These are phyloP conservation scores for Bergia sp. DNA, from an alignment of 92 coral and sea anemone genomes.

Conservation along the genomic window DNA sequence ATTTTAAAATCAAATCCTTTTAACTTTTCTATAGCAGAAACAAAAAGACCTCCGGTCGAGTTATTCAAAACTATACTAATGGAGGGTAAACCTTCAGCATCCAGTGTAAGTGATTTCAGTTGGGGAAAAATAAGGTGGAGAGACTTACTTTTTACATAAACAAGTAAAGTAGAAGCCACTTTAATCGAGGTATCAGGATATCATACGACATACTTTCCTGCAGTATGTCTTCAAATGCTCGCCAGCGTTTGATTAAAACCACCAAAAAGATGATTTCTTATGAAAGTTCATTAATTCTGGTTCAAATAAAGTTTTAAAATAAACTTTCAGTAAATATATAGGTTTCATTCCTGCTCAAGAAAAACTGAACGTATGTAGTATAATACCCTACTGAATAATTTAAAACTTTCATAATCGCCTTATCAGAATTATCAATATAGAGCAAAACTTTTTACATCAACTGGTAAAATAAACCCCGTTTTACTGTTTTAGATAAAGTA, in stretches of 20 bases:
- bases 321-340: not conserved
- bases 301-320: not conserved
- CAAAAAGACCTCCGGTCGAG: no score
- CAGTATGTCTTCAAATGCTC: no score
- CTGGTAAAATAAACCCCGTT: not conserved
- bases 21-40: no score
- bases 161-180: not conserved
- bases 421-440: not conserved
- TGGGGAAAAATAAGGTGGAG: not conserved
- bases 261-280: no score
- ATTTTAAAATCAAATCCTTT: no score
- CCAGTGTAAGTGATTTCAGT: not conserved
- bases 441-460: not conserved
- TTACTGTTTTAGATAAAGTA: not conserved
- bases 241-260: no score
- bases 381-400: no score
- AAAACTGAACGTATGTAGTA: no score
- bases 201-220: no score
- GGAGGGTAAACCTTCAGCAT: not conserved
- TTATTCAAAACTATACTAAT: not conserved
- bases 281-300: no score
- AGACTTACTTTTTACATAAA: not conserved
- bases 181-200: no score
- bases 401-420: no score
- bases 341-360: not conserved